phyloP scores from a whole-genome alignment of 2,797 vertebrate genomes.

The Clarias fuscus region DNA sequence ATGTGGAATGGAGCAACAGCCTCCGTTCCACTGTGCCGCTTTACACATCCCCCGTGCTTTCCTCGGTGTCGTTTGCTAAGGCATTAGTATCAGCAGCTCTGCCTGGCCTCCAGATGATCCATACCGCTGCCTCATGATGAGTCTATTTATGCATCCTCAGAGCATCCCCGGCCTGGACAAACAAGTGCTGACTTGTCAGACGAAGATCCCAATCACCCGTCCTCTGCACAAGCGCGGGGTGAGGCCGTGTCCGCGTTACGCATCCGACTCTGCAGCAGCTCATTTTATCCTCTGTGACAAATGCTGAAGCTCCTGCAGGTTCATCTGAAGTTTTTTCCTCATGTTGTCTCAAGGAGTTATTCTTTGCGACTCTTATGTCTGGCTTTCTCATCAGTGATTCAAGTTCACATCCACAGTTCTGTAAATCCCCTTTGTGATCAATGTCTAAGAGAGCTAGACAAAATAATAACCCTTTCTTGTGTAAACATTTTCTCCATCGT shows the following conservation, averaged over 20 bases:
- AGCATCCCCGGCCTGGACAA: constrained; percentile 6
- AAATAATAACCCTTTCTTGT: neutral
- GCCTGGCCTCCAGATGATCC: constrained; percentile 1
- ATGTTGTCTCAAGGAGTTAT: neutral
- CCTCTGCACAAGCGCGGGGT: neutral
- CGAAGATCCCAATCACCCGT: neutral
- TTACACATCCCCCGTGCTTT: constrained; percentile 42
- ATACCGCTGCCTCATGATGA: constrained; percentile 11
- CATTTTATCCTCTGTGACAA: neutral
- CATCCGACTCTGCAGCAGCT: neutral
- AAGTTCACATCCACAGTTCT: neutral
- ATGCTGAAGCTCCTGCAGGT: neutral
- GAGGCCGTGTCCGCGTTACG: neutral
- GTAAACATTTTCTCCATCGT: neutral
- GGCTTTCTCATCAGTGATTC: neutral
- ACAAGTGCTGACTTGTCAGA: constrained; percentile 9
- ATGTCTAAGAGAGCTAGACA: neutral
- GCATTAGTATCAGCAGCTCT: constrained; percentile 1
- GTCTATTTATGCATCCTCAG: constrained; percentile 15
- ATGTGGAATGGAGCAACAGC: constrained; percentile 37
- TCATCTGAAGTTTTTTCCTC: neutral
- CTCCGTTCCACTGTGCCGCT: constrained; percentile 40
- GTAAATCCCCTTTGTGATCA: neutral
- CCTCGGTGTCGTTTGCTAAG: constrained; percentile 17
- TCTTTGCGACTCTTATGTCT: neutral